A percentile compares a stretch with the other conserved stretches of the same genome.
phyloP scores from a whole-genome alignment of 2,797 vertebrate species.

The Vireo griseus region DNA sequence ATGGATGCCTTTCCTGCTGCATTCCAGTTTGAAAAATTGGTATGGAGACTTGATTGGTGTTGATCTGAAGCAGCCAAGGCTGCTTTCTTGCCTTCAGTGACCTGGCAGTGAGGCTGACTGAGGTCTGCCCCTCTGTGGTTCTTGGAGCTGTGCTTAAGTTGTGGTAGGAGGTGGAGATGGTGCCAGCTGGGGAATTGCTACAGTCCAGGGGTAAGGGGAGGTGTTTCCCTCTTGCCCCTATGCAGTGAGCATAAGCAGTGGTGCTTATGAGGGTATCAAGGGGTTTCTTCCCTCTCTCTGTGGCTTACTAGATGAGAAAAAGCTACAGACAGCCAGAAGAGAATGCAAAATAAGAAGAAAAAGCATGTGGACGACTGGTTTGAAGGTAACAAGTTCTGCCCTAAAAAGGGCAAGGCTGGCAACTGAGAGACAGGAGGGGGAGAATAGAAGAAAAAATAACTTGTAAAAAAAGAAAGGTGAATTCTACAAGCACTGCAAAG shows the following conservation, averaged over 20 bases:
- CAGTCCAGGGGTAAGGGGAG: not conserved
- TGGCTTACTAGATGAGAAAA: not conserved
- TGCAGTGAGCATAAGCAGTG: not conserved
- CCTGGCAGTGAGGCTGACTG: not conserved
- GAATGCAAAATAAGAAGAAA: not conserved
- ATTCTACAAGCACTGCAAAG: not conserved
- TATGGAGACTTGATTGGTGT: not conserved
- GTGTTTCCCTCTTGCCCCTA: not conserved
- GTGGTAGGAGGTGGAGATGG: not conserved
- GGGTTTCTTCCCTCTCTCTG: not conserved
- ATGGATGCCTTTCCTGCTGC: not conserved
- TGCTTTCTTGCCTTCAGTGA: not conserved
- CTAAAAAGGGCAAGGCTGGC: not conserved
- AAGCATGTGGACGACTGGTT: not conserved
- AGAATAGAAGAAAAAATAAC: not conserved
- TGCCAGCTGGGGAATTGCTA: not conserved
- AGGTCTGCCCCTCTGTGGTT: not conserved
- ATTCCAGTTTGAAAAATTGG: not conserved
- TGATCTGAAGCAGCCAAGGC: not conserved
- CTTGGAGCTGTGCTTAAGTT: not conserved
- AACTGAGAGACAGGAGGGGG: not conserved
- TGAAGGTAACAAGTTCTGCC: not conserved
- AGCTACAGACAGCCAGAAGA: not conserved
- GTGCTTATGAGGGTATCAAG: not conserved
- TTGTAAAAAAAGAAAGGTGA: not conserved